Evolutionary conservation across 2,888 invertebrate genomes (phyloP), one percentile per base, ranked within the genome.

Genomic region (Omphaloscelis lunosa): DNA sequence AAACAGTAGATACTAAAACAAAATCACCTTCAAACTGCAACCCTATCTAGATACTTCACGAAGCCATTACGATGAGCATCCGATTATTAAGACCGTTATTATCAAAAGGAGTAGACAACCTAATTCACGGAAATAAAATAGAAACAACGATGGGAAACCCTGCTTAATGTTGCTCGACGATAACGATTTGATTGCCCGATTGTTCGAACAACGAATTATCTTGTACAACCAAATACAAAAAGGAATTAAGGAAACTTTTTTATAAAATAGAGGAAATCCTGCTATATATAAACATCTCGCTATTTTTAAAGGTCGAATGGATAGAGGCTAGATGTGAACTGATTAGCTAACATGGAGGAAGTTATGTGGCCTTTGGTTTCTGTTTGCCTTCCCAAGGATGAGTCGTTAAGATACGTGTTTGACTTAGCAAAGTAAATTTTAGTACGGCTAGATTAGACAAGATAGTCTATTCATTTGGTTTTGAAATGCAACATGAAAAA

Each of bases 121-220:
- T 88, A 83, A 85, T 89, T 86, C 77, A 85, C 75, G 82, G 89
- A 88, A 86, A 89, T 83, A 81, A 88, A 88, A 81, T 85, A 80
- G 81, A 82, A 86, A 86, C 83, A 87, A 85, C 87, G 85, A 87
- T 90, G 86, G 85, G 85, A 89, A 89, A 84, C 85, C 84, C 84
- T 88, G 88, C 79, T 86, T 88, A 89, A 89, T 87, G 89, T 86
- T 83, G 77, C 87, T 86, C 83, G 72, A 86, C 88, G 89, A 87
- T 89, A 88, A 86, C 89, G 79, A 88, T 89, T 88, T 89, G 86
- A 89, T 87, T 87, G 79, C 80, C 74, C 80, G 86, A 86, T 86
- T 89, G 81, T 86, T 79, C 87, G 79, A 88, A 86, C 80, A 83
- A 78, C 85, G 75, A 88, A 82, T 86, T 85, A 86, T 85, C 74